These are phyloP conservation scores for Aphrocallistes beatrix DNA, from an alignment of 37 sponge, comb jelly and placozoan genomes.

Conservation along the genomic window DNA sequence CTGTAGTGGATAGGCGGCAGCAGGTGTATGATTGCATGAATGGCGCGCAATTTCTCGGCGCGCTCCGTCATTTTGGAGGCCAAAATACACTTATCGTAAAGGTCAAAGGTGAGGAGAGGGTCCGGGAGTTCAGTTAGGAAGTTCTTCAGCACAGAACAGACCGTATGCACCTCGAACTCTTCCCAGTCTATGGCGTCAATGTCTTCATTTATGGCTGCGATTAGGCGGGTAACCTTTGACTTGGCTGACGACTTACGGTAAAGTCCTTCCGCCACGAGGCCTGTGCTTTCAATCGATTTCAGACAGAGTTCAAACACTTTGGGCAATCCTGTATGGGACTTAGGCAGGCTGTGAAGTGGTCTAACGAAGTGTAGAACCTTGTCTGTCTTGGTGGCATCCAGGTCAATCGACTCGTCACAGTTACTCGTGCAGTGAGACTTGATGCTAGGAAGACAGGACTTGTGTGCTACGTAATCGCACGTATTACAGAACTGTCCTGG, in stretches of 20 bases:
- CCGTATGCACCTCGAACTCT: slow-evolving; percentile 40
- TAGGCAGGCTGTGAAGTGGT: neutral
- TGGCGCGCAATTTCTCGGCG: neutral
- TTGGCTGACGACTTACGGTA: slow-evolving; percentile 67
- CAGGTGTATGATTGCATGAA: neutral
- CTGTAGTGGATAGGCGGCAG: neutral
- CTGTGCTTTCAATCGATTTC: slow-evolving; percentile 27
- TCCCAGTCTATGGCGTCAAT: slow-evolving; percentile 27
- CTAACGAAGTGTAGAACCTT: neutral
- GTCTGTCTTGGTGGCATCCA: neutral
- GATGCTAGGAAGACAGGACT: neutral
- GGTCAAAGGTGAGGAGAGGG: slow-evolving; percentile 66
- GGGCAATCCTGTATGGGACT: neutral
- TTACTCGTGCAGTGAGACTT: neutral
- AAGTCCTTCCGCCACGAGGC: slow-evolving; percentile 62
- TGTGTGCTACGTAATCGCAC: neutral
- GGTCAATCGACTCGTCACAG: neutral
- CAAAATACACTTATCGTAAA: slow-evolving; percentile 59
- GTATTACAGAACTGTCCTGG: slow-evolving; percentile 55
- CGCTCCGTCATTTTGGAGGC: slow-evolving; percentile 20
- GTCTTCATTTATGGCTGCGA: slow-evolving; percentile 47
- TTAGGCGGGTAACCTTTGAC: slow-evolving; percentile 50
- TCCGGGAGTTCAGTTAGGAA: slow-evolving; percentile 74
- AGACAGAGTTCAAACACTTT: neutral
- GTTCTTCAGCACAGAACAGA: slow-evolving; percentile 47